Base-by-base conservation (phyloP, 2,113 vertebrate genomes). In the Melanocharis versteri region DNA sequence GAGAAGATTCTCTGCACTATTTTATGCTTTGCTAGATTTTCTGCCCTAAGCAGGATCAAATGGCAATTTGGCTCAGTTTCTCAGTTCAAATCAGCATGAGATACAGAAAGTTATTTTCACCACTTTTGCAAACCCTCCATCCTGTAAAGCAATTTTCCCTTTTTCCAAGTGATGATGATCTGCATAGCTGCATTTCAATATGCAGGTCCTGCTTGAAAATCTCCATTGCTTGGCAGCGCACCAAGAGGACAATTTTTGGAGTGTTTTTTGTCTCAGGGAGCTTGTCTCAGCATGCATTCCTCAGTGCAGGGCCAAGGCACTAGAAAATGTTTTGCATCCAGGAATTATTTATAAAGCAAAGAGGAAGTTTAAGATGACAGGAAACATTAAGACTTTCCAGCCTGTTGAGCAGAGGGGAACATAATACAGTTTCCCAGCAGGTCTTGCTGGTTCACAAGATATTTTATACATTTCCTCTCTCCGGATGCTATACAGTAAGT, bases 321-420 rank as follows among this genome's bases (percentile, higher is more conserved):
- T 39, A 83, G 70, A 87, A 90, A 54, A 77, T 70, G 28, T 85
- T 96, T 93, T 96, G 91, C 71, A 91, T 91, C 42, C 79, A 93
- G 66, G 83, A 94, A 83, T 94, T 91, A 93, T 90, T 95, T 97
- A 90, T 90, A 91, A 95, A 91, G 54, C 54, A 39, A 22, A 90
- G 68, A 84, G 68, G 87, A 95, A 91, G 93, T 93, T 87, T 94
- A 87, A 61, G 61, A 60, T 92, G 85, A 95, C 92, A 86, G 82
- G 83, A 96, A 95, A 86, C 68, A 78, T 88, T 88, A 83, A 83
- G 92, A 80, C 21, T 93, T 94, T 81, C 82, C 92, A 92, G 79
- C 60, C 72, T 93, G 54, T 81, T 95, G 58, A 73, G 65, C 65
- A 88, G 60, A 80, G 65, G 39, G 84, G 9, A 90, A 81, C 50